Conservation (phyloP, 2,797 vertebrate species). For the Sebastes minor region DNA sequence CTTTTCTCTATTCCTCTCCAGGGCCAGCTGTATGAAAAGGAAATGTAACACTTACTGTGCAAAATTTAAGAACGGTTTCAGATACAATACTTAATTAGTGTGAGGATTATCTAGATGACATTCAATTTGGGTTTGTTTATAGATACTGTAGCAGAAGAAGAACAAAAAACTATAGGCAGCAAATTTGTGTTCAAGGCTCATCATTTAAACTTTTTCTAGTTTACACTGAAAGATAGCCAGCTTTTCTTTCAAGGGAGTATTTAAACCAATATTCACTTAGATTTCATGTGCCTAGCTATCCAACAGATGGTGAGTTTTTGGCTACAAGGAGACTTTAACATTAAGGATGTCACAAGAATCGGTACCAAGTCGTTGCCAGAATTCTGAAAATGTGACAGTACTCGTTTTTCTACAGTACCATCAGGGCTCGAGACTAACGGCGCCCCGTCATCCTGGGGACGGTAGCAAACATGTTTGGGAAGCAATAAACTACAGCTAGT, state of each 20-base stretch:
- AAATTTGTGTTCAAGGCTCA: neutral
- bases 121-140: slow-evolving; percentile 7
- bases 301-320: no score
- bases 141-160: neutral
- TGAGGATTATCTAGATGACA: slow-evolving; percentile 3
- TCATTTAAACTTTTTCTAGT: neutral
- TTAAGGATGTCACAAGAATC: no score
- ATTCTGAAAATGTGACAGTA: no score
- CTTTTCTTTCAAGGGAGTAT: neutral
- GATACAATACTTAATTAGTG: slow-evolving; percentile 24
- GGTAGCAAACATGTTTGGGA: no score
- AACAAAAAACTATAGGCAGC: neutral
- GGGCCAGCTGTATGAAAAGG: slow-evolving; percentile 13
- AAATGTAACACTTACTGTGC: slow-evolving; percentile 13
- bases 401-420: no score
- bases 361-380: no score
- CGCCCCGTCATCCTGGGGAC: no score
- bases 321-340: no score
- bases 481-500: no score
- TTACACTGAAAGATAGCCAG: neutral
- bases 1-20: slow-evolving; percentile 10
- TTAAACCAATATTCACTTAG: neutral
- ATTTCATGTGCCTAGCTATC: no score
- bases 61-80: slow-evolving; percentile 18
- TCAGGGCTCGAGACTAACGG: no score